phyloP scores from a whole-genome alignment of 2,888 invertebrate genomes.

The Tromatobia lineatoria region DNA sequence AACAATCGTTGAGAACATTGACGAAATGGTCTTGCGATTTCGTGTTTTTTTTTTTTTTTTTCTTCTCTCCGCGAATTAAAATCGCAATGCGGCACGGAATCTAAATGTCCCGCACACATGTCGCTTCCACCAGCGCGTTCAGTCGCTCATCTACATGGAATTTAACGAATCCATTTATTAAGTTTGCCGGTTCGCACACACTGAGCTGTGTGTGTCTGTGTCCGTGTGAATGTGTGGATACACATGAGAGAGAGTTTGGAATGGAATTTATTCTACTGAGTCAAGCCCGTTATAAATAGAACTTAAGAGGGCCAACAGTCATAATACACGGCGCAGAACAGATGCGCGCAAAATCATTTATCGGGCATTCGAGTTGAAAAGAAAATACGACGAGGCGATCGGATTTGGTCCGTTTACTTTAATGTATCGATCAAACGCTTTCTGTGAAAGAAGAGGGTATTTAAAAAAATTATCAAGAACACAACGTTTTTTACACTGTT shows the following conservation, averaged over 20 bases:
- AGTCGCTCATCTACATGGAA: constrained; percentile 28
- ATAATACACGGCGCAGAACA: constrained; percentile 1
- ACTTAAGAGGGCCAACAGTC: constrained; percentile 15
- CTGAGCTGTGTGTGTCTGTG: constrained; percentile 7
- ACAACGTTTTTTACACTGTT: neutral
- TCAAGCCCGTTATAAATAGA: constrained; percentile 20
- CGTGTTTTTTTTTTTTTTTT: neutral
- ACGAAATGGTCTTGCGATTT: neutral
- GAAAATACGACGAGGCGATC: neutral
- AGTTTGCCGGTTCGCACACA: constrained; percentile 36
- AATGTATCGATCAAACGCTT: neutral
- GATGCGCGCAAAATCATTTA: neutral
- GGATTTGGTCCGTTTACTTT: constrained; percentile 1
- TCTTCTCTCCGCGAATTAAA: constrained; percentile 6
- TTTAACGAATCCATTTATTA: constrained; percentile 37
- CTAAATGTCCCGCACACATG: constrained; percentile 5
- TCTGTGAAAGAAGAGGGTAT: neutral
- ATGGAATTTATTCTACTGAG: constrained; percentile 37
- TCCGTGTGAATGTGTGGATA: constrained; percentile 2
- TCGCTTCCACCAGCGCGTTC: constrained; percentile 4
- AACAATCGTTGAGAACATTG: constrained; percentile 2
- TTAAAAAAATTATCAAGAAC: neutral
- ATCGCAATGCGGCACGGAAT: constrained; percentile 26
- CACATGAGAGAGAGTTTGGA: neutral
- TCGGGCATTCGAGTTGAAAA: neutral